Evolutionary conservation across 2,888 invertebrate species (phyloP).

Genomic region (Dicyrtomina minuta): DNA sequence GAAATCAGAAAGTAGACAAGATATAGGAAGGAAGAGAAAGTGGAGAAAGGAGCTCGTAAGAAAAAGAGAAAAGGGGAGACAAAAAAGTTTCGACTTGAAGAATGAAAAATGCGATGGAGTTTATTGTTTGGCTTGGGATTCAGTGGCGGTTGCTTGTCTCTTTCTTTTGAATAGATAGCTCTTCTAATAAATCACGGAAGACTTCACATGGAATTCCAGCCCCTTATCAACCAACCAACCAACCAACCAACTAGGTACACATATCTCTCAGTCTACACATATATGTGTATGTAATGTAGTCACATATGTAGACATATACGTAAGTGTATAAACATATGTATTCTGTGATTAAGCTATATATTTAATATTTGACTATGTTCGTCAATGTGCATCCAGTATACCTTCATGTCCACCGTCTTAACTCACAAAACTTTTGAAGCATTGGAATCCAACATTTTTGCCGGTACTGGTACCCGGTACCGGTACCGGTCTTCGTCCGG

Average conservation of each 20-base stretch:
- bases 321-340: too few relatives aligned
- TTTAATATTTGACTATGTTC: too few relatives aligned
- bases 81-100: constrained; percentile 16
- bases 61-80: neutral
- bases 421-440: too few relatives aligned
- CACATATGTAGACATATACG: neutral
- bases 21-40: constrained; percentile 1
- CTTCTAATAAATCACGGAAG: constrained; percentile 29
- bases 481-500: too few relatives aligned
- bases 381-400: too few relatives aligned
- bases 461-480: too few relatives aligned
- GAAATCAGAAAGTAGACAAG: too few relatives aligned
- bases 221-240: neutral
- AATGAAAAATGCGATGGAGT: constrained; percentile 36
- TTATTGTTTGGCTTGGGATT: constrained; percentile 39
- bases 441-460: too few relatives aligned
- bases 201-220: neutral
- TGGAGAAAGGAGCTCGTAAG: constrained; percentile 5
- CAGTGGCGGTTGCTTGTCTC: constrained; percentile 31
- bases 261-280: neutral
- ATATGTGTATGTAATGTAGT: neutral
- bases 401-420: too few relatives aligned
- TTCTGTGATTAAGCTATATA: too few relatives aligned
- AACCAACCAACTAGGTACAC: neutral
- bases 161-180: constrained; percentile 28